These are phyloP conservation scores for Misgurnus mizolepis DNA, from an alignment of 2,113 vertebrate genomes.

Conservation along the genomic window DNA sequence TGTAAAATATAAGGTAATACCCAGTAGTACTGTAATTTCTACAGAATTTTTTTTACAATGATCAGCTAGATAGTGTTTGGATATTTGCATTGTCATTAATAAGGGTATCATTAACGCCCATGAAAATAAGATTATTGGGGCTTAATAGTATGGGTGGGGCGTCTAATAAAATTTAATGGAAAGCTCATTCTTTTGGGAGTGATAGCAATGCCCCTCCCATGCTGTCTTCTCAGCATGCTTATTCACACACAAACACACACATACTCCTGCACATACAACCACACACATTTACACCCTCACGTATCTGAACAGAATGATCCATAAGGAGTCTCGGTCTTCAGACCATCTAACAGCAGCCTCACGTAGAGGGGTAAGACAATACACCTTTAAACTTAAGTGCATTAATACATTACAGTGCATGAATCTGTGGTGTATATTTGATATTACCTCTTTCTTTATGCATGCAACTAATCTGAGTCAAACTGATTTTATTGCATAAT, in stretches of 20 bases:
- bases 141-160: conserved; percentile 27
- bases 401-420: neutral
- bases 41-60: neutral
- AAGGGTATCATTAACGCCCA: neutral
- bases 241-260: conserved; percentile 31
- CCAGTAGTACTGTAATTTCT: too few species aligned
- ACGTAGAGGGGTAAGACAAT: conserved; percentile 47
- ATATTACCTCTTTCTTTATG: neutral
- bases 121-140: neutral
- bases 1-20: too few species aligned
- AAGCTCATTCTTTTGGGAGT: neutral
- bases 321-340: conserved; percentile 54
- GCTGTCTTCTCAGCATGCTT: neutral
- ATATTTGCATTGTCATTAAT: neutral
- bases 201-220: conserved; percentile 33
- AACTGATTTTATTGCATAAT: neutral
- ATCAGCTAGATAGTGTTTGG: neutral
- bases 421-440: neutral
- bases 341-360: conserved; percentile 52
- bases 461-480: too few species aligned
- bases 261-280: neutral
- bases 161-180: conserved; percentile 2
- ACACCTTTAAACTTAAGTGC: neutral
- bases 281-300: conserved; percentile 14
- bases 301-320: conserved; percentile 53